Evolutionary conservation across 2,113 vertebrate species (phyloP), one percentile per base, ranked within the genome.

Genomic region (Takifugu bimaculatus): DNA sequence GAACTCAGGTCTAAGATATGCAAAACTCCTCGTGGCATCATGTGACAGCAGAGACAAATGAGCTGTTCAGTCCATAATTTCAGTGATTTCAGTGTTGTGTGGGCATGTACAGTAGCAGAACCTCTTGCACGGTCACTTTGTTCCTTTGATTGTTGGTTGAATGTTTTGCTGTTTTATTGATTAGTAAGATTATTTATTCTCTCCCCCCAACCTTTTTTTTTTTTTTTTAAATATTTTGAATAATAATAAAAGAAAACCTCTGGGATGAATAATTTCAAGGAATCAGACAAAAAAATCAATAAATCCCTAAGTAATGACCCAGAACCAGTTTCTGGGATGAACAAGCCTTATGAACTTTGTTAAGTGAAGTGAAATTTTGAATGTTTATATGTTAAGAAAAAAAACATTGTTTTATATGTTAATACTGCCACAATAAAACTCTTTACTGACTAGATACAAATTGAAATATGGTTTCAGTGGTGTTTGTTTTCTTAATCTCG

Each of bases 331-430:
- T 83, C 89, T 93, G 91, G 93, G 92, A 94, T 88, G 84, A 86
- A 92, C 68, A 90, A 95, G 93, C 94, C 95, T 96, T 97, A 96
- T 88, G 76, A 91, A 92, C 91, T 97, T 97, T 97, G 94, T 95
- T 94, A 90, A 93, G 92, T 94, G 89, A 92, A 88, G 35, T 39
- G 35, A 39, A 57, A 91, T 93, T 95, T 92, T 93, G 92, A 93
- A 89, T 89, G 90, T 98, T 97, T 98, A 88, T 96, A 89, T 97
- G 93, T 99, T 92, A 90, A 91, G 84, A 91, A 82, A 85, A 67
- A 88, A 92, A 89, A 90, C 54, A 85, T 93, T 95, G 94, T 96
- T 98, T 96, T 96, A 89, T 97, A 96, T 96, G 93, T 94, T 94
- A 93, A 91, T 93, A 95, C 90, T 92, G 91, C 93, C 92, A 93